Evolutionary conservation across 2,888 invertebrate genomes (phyloP).

Genomic region (Cryptophagus acutangulus): DNA sequence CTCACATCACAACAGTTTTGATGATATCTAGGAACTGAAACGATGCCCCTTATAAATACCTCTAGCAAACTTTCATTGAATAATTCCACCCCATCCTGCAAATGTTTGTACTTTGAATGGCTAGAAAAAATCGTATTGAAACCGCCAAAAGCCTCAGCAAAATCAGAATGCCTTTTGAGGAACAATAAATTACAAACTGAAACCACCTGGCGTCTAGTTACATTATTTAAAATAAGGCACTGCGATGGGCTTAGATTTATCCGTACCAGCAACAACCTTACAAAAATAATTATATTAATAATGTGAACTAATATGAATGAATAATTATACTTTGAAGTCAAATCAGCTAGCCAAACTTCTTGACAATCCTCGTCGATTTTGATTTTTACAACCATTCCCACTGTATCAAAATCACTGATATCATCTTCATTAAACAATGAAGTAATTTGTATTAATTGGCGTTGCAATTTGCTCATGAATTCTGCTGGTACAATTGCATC

Average conservation of each 20-base stretch:
- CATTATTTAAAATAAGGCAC: constrained; percentile 51
- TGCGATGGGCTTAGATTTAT: constrained; percentile 47
- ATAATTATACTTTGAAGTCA: constrained; percentile 52
- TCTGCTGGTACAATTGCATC: too few species aligned
- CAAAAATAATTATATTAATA: constrained; percentile 30
- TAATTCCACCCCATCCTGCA: constrained; percentile 43
- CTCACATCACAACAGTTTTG: too few species aligned
- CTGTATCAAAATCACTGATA: constrained; percentile 69
- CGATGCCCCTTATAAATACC: too few species aligned
- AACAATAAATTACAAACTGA: constrained; percentile 59
- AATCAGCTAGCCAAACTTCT: constrained; percentile 58
- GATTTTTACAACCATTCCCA: constrained; percentile 61
- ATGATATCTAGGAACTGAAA: too few species aligned
- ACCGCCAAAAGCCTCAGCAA: constrained; percentile 58
- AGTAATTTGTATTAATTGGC: too few species aligned
- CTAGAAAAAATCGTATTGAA: constrained; percentile 59
- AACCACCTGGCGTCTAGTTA: constrained; percentile 56
- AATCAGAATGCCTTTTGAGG: constrained; percentile 51
- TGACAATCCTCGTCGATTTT: constrained; percentile 53
- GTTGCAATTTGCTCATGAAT: too few species aligned
- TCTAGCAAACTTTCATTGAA: background rate
- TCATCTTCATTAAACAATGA: too few species aligned
- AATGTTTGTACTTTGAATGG: constrained; percentile 54
- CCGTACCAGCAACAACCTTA: constrained; percentile 46
- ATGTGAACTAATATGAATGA: constrained; percentile 48